Evolutionary conservation across 2,113 vertebrate species (phyloP).

Genomic region (Leptocoma aspasia): DNA sequence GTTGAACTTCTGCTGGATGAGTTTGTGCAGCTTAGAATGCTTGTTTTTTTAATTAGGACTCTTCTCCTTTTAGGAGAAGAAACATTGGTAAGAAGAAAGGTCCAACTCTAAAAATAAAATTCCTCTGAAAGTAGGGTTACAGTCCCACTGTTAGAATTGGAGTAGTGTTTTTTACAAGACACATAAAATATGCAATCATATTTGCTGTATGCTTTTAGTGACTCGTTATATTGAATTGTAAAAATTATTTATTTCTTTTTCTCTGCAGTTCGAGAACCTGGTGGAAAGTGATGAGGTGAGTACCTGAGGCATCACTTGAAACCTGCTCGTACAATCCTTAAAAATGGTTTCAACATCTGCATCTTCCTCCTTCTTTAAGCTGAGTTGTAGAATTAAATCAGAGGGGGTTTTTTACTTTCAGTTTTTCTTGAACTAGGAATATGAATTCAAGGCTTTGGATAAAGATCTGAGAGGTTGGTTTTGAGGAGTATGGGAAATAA

Average conservation of each 20-base stretch:
- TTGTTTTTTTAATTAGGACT: background rate
- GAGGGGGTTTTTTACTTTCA: accelerated
- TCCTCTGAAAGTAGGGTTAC: background rate
- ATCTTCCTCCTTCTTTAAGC: background rate
- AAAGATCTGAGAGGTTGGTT: background rate
- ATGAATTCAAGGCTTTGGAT: background rate
- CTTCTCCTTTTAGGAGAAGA: background rate
- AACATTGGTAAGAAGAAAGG: background rate
- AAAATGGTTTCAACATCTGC: background rate
- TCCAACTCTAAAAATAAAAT: background rate
- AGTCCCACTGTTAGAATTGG: background rate
- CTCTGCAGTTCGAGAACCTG: constrained; percentile 81
- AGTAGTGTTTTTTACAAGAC: background rate
- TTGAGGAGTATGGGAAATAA: background rate
- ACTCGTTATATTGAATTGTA: background rate
- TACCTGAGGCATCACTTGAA: background rate
- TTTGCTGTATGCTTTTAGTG: background rate
- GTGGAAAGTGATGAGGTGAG: constrained; percentile 84
- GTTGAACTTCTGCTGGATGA: background rate
- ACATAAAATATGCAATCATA: background rate
- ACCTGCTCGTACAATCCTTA: background rate
- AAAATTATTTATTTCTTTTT: background rate
- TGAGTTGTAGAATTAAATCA: background rate
- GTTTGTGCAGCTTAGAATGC: background rate
- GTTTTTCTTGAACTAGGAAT: background rate